Evolutionary conservation across 1,140 invertebrate species (phyloP), one percentile per base, ranked within the genome.

Genomic region (Monomorium pharaonis): DNA sequence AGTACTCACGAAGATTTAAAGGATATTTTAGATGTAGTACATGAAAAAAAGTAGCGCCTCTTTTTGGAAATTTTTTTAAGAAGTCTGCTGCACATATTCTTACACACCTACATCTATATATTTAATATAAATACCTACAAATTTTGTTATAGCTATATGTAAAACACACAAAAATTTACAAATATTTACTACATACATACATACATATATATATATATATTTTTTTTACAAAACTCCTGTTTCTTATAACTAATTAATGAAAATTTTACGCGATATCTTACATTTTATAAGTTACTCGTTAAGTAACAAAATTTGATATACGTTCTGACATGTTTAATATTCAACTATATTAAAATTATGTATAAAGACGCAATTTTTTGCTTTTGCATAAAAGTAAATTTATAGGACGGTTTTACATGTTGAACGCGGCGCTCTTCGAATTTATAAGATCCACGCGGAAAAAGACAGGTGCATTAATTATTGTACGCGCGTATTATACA

Each of bases 391-490:
- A 51, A 69, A 54, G 76, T 16, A 24, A 30, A 12, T 42, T 24
- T 47, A 1, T n/a, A 44, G 56, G 5, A 77, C 18, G 27, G 1
- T n/a, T n/a, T 74, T 49, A 51, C 18, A 51, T 44, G 60, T 30
- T 7, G 16, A 10, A 33, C 6, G 12, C 16, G 42, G 16, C 18
- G 2, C 37, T 51, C n/a, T 30, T 49, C 42, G 54, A 44, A 21
- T 21, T 37, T 24, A 37, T 81, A 72, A 83, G 37, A n/a, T 37
- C 37, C n/a, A 14, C 24, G 14, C 7, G 18, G 24, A 21, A 56
- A 72, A 33, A 42, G 65, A 27, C 78, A 6, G 12, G 63, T 7
- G 24, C 24, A 58, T 58, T 72, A 83, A 83, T 83, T 83, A 83
- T 72, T 51, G 51, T 47, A 67, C 18, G 21, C 78, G 51, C 24